These are phyloP conservation scores for Ornithoptera priamus DNA, from an alignment of 2,888 invertebrate genomes.

Conservation along the genomic window DNA sequence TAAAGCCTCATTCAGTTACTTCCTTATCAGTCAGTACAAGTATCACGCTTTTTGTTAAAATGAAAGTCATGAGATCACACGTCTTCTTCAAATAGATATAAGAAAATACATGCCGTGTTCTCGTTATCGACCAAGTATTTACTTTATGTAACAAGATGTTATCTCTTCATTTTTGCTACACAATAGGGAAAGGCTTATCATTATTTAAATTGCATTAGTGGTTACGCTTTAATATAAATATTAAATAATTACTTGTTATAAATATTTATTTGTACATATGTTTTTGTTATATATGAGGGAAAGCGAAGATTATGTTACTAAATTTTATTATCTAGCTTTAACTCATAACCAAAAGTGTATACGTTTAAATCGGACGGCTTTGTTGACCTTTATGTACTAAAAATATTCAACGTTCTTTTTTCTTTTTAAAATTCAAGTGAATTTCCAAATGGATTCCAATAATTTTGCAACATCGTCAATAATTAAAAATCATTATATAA, in stretches of 20 bases:
- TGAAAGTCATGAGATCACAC: constrained; percentile 10
- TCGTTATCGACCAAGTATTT: constrained; percentile 25
- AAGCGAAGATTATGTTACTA: background rate
- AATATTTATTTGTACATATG: too few relatives aligned
- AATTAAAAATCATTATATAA: constrained; percentile 37
- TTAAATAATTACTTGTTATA: too few relatives aligned
- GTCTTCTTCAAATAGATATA: constrained; percentile 19
- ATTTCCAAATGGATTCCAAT: constrained; percentile 5
- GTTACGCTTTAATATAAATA: too few relatives aligned
- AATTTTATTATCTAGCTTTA: background rate
- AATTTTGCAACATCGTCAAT: constrained; percentile 2
- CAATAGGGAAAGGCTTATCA: constrained; percentile 9
- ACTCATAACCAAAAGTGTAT: background rate
- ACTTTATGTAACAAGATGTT: constrained; percentile 20
- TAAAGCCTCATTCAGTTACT: background rate
- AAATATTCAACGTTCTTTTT: too few relatives aligned
- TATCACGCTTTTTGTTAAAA: background rate
- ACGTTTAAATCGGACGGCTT: background rate
- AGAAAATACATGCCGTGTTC: constrained; percentile 7
- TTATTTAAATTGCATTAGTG: too few relatives aligned
- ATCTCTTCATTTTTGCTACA: constrained; percentile 9
- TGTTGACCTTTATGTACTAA: background rate
- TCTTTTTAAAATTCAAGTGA: background rate
- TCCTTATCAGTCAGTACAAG: background rate
- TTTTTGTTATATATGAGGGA: too few relatives aligned